phyloP scores from a whole-genome alignment of 2,888 invertebrate species.

The Chaitophorus viminalis region DNA sequence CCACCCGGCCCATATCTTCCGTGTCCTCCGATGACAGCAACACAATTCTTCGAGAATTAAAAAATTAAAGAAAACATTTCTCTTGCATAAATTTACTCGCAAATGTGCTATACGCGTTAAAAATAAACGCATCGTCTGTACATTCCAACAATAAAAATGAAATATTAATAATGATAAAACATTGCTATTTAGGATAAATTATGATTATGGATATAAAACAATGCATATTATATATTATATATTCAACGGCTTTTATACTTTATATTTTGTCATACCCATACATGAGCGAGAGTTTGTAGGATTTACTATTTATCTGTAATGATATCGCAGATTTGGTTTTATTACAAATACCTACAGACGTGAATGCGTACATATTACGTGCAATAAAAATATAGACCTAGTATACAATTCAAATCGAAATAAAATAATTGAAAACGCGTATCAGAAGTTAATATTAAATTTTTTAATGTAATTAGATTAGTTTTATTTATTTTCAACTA shows the following conservation, averaged over 20 bases:
- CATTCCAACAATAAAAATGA: conserved; percentile 24
- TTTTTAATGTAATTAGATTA: too few relatives aligned
- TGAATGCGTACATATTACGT: neutral
- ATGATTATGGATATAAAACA: conserved; percentile 6
- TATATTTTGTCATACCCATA: neutral
- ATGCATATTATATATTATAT: neutral
- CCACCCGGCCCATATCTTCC: too few relatives aligned
- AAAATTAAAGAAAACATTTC: conserved; percentile 29
- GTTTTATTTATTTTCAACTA: too few relatives aligned
- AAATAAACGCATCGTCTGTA: neutral
- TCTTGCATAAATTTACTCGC: neutral
- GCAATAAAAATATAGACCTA: neutral
- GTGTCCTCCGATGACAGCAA: neutral
- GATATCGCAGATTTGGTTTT: neutral
- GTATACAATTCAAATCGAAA: neutral
- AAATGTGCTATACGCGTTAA: neutral
- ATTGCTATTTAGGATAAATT: conserved; percentile 32
- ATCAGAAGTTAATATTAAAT: neutral
- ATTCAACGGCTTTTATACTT: conserved; percentile 7
- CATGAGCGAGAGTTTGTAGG: neutral
- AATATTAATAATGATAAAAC: conserved; percentile 28
- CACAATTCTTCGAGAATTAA: neutral
- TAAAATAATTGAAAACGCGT: neutral
- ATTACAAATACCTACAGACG: neutral
- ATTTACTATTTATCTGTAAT: neutral